These are phyloP conservation scores for Turnix velox DNA, from an alignment of 2,113 vertebrate species.

Conservation along the genomic window DNA sequence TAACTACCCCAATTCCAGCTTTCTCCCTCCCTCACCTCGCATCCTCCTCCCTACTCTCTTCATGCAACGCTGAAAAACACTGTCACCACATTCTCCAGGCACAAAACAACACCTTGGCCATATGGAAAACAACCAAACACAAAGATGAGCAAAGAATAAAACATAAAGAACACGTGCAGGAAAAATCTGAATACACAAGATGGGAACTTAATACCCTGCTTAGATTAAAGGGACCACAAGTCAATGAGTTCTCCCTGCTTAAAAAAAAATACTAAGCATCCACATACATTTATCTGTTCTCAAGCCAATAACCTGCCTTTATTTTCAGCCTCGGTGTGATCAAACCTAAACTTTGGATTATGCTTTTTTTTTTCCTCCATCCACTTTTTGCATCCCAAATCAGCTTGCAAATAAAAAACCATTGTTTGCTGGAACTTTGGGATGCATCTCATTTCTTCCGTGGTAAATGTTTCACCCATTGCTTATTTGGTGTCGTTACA, in stretches of 20 bases:
- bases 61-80: not conserved
- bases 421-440: not conserved
- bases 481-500: not conserved
- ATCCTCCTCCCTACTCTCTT: not conserved
- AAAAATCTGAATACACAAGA: not conserved
- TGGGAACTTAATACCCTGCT: not conserved
- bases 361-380: conserved; percentile 5
- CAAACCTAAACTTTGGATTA: not conserved
- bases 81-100: not conserved
- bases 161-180: not conserved
- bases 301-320: not conserved
- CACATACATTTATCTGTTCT: not conserved
- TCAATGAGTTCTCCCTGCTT: not conserved
- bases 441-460: not conserved
- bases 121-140: not conserved
- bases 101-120: not conserved
- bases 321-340: not conserved
- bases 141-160: not conserved
- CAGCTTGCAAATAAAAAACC: conserved; percentile 21
- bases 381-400: conserved; percentile 36
- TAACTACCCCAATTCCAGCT: not conserved
- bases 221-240: not conserved
- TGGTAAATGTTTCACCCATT: not conserved
- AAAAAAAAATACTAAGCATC: not conserved
- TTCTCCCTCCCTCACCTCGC: not conserved